Conservation (phyloP, 2,113 vertebrate genomes). For the Alosa alosa region DNA sequence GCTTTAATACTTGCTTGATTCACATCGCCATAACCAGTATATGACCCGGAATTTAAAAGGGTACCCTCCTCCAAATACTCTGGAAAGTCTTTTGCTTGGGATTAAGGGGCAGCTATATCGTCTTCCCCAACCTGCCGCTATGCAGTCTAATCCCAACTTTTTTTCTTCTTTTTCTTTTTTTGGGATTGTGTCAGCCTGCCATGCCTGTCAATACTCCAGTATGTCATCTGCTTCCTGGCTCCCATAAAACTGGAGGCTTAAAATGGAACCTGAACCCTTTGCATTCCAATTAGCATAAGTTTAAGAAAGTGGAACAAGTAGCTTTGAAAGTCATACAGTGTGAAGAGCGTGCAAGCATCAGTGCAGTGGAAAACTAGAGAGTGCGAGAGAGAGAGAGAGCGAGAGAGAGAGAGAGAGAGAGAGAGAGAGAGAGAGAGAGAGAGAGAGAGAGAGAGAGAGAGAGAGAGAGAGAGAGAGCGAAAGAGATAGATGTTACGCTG, state of each 20-base stretch:
- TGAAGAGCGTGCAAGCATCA: conserved; percentile 56
- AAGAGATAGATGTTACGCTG: conserved; percentile 15
- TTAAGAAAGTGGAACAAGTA: conserved; percentile 71
- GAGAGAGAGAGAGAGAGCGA: conserved; percentile 12
- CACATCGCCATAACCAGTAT: not conserved
- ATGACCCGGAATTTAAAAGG: not conserved
- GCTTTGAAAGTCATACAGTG: conserved; percentile 72
- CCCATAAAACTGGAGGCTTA: conserved; percentile 63
- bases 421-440: conserved; percentile 24
- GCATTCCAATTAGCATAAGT: conserved; percentile 74
- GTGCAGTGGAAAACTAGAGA: not conserved
- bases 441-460: conserved; percentile 34
- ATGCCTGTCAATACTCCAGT: conserved; percentile 55
- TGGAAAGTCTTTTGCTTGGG: conserved; percentile 5
- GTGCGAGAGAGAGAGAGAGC: too few relatives aligned
- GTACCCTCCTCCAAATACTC: not conserved
- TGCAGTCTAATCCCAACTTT: conserved; percentile 47
- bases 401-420: not conserved
- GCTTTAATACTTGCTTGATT: not conserved
- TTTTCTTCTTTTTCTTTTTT: not conserved
- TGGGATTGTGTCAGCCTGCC: conserved; percentile 50
- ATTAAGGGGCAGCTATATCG: conserved; percentile 54
- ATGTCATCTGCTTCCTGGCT: conserved; percentile 45
- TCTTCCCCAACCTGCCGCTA: conserved; percentile 53
- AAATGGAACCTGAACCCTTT: conserved; percentile 65